Evolutionary conservation across 2,888 invertebrate genomes (phyloP).

Genomic region (Heliconius charithonia): DNA sequence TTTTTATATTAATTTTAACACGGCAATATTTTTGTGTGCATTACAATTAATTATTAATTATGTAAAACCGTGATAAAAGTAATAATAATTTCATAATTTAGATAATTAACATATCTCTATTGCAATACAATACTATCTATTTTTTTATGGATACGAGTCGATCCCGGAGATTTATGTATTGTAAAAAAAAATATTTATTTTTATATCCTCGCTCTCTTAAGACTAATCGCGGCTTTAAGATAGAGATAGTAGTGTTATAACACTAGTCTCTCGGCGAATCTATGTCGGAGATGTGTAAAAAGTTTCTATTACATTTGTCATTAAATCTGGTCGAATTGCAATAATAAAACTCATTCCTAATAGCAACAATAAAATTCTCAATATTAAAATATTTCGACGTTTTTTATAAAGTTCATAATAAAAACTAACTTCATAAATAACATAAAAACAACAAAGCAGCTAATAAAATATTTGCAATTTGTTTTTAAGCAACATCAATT

Average conservation of each 20-base stretch:
- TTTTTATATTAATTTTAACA: background rate
- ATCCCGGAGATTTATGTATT: too few species aligned
- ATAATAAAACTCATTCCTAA: background rate
- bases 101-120: background rate
- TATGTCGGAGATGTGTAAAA: background rate
- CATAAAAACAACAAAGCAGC: background rate
- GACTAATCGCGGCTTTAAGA: background rate
- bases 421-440: background rate
- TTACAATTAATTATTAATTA: too few species aligned
- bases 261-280: too few species aligned
- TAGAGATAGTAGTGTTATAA: too few species aligned
- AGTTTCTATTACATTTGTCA: background rate
- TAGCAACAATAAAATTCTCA: background rate
- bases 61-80: too few species aligned
- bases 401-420: background rate
- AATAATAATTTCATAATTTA: background rate
- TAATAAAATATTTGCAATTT: slow-evolving; percentile 11
- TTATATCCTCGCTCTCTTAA: background rate
- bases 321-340: background rate
- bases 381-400: background rate
- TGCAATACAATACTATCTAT: background rate
- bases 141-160: background rate
- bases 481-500: background rate
- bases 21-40: too few species aligned
- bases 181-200: too few species aligned